Evolutionary conservation across 2,888 invertebrate species (phyloP).

Genomic region (Cacoxenus indagator): DNA sequence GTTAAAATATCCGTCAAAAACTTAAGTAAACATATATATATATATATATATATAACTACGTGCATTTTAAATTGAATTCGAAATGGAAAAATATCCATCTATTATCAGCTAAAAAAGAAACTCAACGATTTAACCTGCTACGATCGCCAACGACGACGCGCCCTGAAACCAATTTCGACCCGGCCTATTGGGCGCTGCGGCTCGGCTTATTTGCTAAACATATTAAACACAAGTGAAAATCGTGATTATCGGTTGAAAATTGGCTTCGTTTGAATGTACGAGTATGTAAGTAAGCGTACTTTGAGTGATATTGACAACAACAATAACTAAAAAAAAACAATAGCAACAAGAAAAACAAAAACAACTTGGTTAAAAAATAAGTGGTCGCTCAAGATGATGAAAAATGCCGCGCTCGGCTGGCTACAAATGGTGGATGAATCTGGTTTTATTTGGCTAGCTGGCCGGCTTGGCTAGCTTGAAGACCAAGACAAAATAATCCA

Average conservation of each 20-base stretch:
- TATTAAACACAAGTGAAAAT: constrained; percentile 66
- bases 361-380: constrained; percentile 34
- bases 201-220: constrained; percentile 64
- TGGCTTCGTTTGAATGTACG: constrained; percentile 47
- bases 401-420: constrained; percentile 60
- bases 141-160: constrained; percentile 37
- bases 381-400: constrained; percentile 41
- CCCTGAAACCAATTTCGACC: constrained; percentile 14
- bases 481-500: background rate
- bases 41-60: constrained; percentile 62
- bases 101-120: constrained; percentile 26
- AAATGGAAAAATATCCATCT: constrained; percentile 46
- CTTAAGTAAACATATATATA: constrained; percentile 64
- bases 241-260: constrained; percentile 59
- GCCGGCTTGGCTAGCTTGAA: background rate
- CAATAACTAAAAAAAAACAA: no score
- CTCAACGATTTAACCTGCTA: constrained; percentile 29
- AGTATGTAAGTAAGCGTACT: background rate
- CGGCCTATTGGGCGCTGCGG: constrained; percentile 22
- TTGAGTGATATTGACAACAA: constrained; percentile 9
- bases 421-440: constrained; percentile 58
- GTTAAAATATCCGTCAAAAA: constrained; percentile 67
- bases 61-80: constrained; percentile 64
- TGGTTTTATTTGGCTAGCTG: constrained; percentile 24
- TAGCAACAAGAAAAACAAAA: constrained; percentile 16